Evolutionary conservation across 2,888 invertebrate species (phyloP), one percentile per base, ranked within the genome.

Genomic region (Labia minor): DNA sequence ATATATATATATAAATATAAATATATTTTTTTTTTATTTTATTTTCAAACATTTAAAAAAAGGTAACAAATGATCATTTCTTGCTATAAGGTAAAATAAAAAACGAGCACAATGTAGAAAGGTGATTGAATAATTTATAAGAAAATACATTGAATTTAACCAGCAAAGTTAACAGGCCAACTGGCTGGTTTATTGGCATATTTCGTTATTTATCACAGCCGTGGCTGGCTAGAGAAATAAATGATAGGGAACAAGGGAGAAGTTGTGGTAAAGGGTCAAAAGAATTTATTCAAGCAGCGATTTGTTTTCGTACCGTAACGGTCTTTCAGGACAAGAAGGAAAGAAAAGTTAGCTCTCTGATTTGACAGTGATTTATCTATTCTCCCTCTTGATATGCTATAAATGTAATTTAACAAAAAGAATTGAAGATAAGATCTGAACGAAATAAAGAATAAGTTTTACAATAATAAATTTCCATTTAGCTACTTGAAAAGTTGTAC

Each of bases 321-420:
- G 8, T n/a, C 49, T 49, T 11, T 49, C 49, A 49, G 49, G 49
- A 16, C 16, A n/a, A 49, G 16, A 49, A 49, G 6, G 49, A 3
- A 49, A 49, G 14, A 49, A 49, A 49, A 49, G 49, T 49, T 49
- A 14, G 49, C 49, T 49, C 16, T 4, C 26, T 49, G 49, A 49
- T 49, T 49, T 49, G 49, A 49, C 49, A 49, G 49, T 49, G 49
- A 49, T 49, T 49, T 49, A 49, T 49, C 49, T 49, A 49, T 49
- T 49, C n/a, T 49, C 49, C 49, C 49, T 49, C 49, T 49, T 49
- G 14, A 49, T 33, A 33, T 49, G 16, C 14, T 49, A 49, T 49
- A 49, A 49, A 49, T 49, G 49, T 49, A 49, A 49, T 49, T 49
- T 49, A 49, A 49, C 14, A 49, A 49, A 16, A 49, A 49, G 16